Conservation (phyloP, 2,888 invertebrate genomes). For the Corbicula japonica region DNA sequence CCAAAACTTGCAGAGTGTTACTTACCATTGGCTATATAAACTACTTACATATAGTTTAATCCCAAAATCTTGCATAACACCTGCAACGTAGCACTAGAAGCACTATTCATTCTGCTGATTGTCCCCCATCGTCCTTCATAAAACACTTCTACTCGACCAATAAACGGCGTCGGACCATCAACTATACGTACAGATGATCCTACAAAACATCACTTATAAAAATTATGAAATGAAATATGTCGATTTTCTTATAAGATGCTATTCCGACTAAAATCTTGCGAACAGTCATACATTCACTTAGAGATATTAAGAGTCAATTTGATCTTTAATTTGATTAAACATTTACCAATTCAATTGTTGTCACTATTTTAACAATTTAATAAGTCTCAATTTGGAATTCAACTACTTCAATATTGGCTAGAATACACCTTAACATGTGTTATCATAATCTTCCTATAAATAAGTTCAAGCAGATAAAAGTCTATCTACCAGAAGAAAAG, state of each 20-base stretch:
- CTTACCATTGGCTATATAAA: background rate
- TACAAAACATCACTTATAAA: background rate
- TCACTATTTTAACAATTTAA: too few relatives aligned
- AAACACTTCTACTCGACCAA: constrained; percentile 58
- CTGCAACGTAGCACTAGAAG: constrained; percentile 31
- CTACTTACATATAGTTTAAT: background rate
- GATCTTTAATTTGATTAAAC: background rate
- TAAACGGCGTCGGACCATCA: constrained; percentile 38
- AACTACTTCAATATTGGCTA: too few relatives aligned
- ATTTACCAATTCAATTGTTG: too few relatives aligned
- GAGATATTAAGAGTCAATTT: background rate
- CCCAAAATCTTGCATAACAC: constrained; percentile 51
- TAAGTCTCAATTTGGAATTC: too few relatives aligned
- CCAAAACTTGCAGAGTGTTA: background rate
- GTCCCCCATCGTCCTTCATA: constrained; percentile 64
- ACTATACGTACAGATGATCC: constrained; percentile 31
- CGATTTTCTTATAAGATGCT: too few relatives aligned
- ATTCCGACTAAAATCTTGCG: too few relatives aligned
- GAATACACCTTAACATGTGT: too few relatives aligned
- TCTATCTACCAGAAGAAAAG: too few relatives aligned
- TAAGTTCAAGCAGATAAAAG: too few relatives aligned
- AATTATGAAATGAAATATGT: too few relatives aligned
- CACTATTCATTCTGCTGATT: constrained; percentile 43
- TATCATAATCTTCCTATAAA: too few relatives aligned
- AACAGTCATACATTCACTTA: background rate